Evolutionary conservation across 2,888 invertebrate genomes (phyloP).

Genomic region (Metallyticus violacea): DNA sequence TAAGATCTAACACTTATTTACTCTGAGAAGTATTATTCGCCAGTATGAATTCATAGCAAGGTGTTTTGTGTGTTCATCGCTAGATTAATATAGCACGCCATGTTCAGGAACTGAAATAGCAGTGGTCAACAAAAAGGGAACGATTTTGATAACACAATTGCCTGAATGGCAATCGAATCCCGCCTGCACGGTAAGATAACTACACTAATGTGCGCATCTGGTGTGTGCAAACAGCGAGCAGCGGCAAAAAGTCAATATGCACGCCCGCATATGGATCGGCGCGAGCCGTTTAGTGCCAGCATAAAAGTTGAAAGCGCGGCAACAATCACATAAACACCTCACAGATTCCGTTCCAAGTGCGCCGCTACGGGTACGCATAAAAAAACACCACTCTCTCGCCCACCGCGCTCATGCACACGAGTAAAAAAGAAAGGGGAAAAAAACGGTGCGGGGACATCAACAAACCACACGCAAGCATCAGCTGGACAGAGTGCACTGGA

Average conservation of each 20-base stretch:
- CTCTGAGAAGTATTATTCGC: no score
- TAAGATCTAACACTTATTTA: no score
- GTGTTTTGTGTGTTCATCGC: no score
- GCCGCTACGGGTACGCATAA: no score
- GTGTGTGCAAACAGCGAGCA: background rate
- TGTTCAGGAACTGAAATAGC: no score
- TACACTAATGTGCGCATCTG: background rate
- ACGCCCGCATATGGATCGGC: background rate
- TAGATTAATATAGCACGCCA: no score
- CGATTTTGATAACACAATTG: background rate
- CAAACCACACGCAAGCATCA: no score
- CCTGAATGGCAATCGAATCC: background rate
- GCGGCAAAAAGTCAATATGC: background rate
- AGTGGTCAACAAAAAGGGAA: background rate
- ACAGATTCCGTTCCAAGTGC: background rate
- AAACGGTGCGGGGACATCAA: background rate
- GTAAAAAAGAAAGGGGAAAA: no score
- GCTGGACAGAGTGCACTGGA: no score
- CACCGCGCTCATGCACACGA: no score
- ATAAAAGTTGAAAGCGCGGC: background rate
- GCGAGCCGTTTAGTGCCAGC: background rate
- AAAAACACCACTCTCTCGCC: no score
- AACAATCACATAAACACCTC: background rate
- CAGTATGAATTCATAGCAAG: no score
- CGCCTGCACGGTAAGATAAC: background rate